Percentiles rank a stretch among this genome's conserved stretches.
phyloP scores from a whole-genome alignment of 2,113 vertebrate genomes.

The Pangasianodon gigas region DNA sequence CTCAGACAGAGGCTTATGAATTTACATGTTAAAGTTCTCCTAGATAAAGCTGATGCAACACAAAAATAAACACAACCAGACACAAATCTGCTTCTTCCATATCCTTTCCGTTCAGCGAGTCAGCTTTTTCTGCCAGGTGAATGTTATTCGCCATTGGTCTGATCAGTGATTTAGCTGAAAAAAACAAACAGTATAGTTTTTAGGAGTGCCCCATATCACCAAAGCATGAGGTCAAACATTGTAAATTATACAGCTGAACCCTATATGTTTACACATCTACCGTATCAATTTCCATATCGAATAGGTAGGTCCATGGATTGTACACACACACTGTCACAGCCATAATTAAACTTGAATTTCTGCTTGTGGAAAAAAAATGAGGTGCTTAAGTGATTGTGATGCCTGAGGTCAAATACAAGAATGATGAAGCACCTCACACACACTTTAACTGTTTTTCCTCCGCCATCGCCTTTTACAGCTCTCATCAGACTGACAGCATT shows the following conservation, averaged over 20 bases:
- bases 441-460: not conserved
- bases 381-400: not conserved
- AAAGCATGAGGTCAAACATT: not conserved
- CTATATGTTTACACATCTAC: not conserved
- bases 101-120: not conserved
- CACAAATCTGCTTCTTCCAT: not conserved
- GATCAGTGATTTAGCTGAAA: not conserved
- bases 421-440: not conserved
- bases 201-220: not conserved
- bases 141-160: not conserved
- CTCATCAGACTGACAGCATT: constrained; percentile 8
- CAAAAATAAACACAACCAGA: not conserved
- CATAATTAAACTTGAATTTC: not conserved
- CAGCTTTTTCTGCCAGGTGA: not conserved
- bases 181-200: not conserved
- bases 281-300: not conserved
- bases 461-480: not conserved
- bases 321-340: not conserved
- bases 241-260: not conserved
- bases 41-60: not conserved
- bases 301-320: not conserved
- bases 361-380: not conserved
- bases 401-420: not conserved
- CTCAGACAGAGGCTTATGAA: not conserved
- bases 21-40: not conserved